Evolutionary conservation across 2,113 vertebrate genomes (phyloP).

Genomic region (Otolemur garnettii): DNA sequence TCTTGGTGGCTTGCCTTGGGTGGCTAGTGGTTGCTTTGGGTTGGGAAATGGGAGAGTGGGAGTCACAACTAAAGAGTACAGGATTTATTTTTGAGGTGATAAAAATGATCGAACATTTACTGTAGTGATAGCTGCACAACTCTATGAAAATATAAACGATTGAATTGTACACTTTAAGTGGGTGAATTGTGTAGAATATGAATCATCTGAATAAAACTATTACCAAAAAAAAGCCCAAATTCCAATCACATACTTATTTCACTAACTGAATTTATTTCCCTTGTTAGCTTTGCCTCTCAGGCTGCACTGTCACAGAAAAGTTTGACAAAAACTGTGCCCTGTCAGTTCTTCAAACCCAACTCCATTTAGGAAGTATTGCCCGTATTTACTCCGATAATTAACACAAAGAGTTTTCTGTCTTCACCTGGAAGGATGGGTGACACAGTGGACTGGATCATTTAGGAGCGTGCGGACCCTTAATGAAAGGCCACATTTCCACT

Average conservation of each 20-base stretch:
- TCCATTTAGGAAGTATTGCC: not conserved
- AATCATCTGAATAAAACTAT: conserved; percentile 19
- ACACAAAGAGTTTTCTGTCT: not conserved
- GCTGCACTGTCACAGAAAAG: not conserved
- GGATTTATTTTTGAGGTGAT: not conserved
- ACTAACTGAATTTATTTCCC: conserved; percentile 9
- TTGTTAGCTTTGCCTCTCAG: not conserved
- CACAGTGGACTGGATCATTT: not conserved
- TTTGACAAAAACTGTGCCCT: not conserved
- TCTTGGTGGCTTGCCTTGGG: too few species aligned
- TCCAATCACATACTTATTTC: not conserved
- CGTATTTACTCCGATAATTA: not conserved
- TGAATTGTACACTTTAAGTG: not conserved
- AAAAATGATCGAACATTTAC: conserved; percentile 20
- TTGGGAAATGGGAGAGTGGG: not conserved
- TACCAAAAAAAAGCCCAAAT: not conserved
- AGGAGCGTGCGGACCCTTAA: not conserved
- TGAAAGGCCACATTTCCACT: conserved; percentile 36
- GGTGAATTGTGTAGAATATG: not conserved
- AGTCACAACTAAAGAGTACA: not conserved
- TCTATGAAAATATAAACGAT: not conserved
- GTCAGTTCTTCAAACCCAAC: not conserved
- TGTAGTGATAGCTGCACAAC: not conserved
- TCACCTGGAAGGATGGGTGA: not conserved
- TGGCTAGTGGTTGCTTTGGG: not conserved